Conservation (phyloP, 2,113 vertebrate species). For the Micronisus gabar region DNA sequence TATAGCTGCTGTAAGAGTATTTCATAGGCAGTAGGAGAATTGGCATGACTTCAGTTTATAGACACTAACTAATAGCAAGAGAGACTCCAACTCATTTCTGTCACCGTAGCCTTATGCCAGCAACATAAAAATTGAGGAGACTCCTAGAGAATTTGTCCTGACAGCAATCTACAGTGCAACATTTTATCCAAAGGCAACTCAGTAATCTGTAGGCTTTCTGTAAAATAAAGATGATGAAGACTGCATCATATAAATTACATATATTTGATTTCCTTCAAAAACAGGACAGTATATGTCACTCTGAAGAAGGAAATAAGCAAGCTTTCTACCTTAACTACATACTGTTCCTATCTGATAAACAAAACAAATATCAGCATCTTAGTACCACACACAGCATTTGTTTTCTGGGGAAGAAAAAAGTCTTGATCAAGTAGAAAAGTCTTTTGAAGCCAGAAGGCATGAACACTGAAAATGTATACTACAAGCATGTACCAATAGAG, state of each 20-base stretch:
- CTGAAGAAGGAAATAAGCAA: neutral
- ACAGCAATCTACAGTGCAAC: conserved; percentile 23
- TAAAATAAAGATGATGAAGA: conserved; percentile 54
- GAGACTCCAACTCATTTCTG: conserved; percentile 16
- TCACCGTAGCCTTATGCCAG: conserved; percentile 13
- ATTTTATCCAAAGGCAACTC: conserved; percentile 54
- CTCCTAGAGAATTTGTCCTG: conserved; percentile 38
- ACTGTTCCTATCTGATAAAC: neutral
- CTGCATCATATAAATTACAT: conserved; percentile 2
- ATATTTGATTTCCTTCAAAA: conserved; percentile 38
- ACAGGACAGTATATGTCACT: neutral
- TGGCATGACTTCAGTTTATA: neutral
- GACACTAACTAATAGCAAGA: neutral
- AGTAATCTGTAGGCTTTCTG: neutral
- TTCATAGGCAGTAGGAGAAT: neutral
- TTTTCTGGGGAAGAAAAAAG: neutral
- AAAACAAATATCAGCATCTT: neutral
- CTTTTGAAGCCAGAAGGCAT: conserved; percentile 36
- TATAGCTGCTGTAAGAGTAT: neutral
- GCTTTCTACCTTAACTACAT: neutral
- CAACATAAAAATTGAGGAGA: conserved; percentile 36
- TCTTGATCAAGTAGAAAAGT: neutral
- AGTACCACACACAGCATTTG: neutral
- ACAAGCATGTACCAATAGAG: neutral
- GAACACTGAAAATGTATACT: neutral